A percentile compares a stretch with the other conserved stretches of the same genome.
Conservation (phyloP, 2,113 vertebrate genomes). For the Ammodytes marinus region DNA sequence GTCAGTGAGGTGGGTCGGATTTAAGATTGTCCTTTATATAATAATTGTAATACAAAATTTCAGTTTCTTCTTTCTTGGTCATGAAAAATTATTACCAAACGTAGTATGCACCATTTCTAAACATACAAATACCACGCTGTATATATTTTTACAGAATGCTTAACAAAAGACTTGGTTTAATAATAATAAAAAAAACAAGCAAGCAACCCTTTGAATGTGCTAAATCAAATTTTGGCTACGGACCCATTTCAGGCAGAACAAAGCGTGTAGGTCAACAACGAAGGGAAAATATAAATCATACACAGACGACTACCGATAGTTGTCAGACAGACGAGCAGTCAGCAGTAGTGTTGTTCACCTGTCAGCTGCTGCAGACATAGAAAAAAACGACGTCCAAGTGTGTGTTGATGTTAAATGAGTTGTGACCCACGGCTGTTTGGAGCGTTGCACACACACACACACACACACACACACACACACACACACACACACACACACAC, state of each 20-base stretch:
- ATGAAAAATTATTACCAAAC: too few relatives aligned
- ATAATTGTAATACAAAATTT: neutral
- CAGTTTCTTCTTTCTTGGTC: too few relatives aligned
- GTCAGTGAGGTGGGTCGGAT: neutral
- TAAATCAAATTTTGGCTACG: neutral
- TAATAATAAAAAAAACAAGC: too few relatives aligned
- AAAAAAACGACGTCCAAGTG: constrained; percentile 58
- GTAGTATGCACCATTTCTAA: too few relatives aligned
- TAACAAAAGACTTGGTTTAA: too few relatives aligned
- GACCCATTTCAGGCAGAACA: neutral
- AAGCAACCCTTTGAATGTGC: too few relatives aligned
- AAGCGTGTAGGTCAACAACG: neutral
- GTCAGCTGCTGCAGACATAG: constrained; percentile 71
- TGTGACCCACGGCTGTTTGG: constrained; percentile 72
- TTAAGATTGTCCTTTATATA: neutral
- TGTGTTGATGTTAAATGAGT: constrained; percentile 80
- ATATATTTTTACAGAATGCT: too few relatives aligned
- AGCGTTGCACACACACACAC: neutral
- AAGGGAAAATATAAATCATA: constrained; percentile 60
- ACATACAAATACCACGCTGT: too few relatives aligned
- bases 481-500: too few relatives aligned
- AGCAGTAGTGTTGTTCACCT: constrained; percentile 64
- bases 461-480: too few relatives aligned
- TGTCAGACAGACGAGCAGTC: constrained; percentile 62
- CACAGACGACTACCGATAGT: constrained; percentile 57